Evolutionary conservation across 2,113 vertebrate genomes (phyloP).

Genomic region (Tychaedon coryphoeus): DNA sequence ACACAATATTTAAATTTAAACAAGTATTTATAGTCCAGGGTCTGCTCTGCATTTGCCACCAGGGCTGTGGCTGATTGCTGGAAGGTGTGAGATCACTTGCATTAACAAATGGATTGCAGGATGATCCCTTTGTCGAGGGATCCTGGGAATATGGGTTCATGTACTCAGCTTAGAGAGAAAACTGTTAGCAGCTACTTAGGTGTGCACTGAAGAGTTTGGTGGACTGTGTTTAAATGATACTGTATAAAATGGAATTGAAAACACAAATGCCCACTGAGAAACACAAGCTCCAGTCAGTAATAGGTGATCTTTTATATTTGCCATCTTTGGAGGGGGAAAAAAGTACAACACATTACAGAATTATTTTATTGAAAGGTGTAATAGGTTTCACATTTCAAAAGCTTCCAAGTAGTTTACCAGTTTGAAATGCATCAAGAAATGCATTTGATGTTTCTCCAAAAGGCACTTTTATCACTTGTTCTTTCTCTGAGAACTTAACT

Average conservation of each 20-base stretch:
- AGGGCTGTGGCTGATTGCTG: background rate
- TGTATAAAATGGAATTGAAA: background rate
- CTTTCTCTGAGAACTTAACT: background rate
- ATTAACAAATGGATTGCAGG: background rate
- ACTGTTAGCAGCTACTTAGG: background rate
- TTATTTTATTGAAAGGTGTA: background rate
- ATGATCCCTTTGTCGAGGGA: accelerated
- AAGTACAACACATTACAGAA: background rate
- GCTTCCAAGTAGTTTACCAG: slow-evolving; percentile 4
- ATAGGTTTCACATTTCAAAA: background rate
- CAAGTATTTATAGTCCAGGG: background rate
- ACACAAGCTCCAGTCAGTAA: background rate
- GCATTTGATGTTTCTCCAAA: slow-evolving; percentile 20
- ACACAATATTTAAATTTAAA: background rate
- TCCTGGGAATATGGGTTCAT: background rate
- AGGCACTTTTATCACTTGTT: background rate
- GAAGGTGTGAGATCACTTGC: background rate
- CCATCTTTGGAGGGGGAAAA: background rate
- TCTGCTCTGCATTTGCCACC: background rate
- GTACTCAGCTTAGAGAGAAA: background rate
- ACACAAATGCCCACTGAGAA: background rate
- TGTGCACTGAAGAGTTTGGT: background rate
- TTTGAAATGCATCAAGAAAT: slow-evolving; percentile 30
- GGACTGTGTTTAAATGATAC: background rate
- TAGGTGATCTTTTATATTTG: background rate